Conservation (phyloP, 2,113 vertebrate species). For the Cichladusa arquata region DNA sequence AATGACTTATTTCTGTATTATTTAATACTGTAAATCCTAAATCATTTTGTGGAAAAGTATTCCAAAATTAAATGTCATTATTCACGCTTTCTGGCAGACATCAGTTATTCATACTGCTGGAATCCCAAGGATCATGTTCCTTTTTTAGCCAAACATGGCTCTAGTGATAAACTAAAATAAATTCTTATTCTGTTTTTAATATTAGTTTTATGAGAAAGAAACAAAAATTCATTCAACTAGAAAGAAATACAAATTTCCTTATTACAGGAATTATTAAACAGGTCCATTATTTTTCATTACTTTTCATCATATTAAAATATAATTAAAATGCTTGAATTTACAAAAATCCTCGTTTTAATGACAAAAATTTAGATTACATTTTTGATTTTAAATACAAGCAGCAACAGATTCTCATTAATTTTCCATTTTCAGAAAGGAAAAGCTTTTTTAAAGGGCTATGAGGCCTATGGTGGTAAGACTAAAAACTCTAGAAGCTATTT, state of each 20-base stretch:
- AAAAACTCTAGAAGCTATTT: not conserved
- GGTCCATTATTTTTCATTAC: not conserved
- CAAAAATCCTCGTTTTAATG: not conserved
- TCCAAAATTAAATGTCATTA: not conserved
- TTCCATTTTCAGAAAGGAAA: not conserved
- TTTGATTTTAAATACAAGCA: accelerated
- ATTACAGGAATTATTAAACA: not conserved
- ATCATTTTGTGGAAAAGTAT: not conserved
- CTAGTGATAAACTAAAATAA: not conserved
- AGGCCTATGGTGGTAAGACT: accelerated
- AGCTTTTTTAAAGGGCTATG: not conserved
- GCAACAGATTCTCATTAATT: not conserved
- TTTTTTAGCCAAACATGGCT: not conserved
- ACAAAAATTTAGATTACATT: not conserved
- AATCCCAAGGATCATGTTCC: not conserved
- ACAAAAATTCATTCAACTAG: not conserved
- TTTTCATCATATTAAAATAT: not conserved
- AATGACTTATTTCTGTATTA: not conserved
- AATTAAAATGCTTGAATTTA: not conserved
- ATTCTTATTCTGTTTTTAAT: not conserved
- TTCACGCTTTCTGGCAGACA: not conserved
- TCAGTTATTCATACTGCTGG: not conserved
- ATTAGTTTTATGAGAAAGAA: not conserved
- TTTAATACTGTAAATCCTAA: not conserved
- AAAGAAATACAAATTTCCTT: not conserved